Evolutionary conservation across 2,113 vertebrate genomes (phyloP), one percentile per base, ranked within the genome.

Genomic region (Gymnocephalus cernua): DNA sequence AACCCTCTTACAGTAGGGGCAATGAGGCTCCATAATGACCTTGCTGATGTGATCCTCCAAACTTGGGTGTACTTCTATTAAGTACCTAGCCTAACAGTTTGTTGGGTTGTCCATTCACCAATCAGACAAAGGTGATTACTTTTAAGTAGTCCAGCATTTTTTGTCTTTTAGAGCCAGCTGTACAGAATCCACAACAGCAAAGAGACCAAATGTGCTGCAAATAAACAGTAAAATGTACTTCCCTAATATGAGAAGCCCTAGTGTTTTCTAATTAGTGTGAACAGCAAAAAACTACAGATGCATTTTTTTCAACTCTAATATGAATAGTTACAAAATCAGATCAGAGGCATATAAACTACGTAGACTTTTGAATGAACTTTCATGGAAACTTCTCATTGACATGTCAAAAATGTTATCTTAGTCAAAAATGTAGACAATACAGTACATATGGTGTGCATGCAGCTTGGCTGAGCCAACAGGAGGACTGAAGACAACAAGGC

Each of bases 101-200:
- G 27, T 35, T 12, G 56, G 56, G 57, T n/a, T 19, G 61, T 75
- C 61, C 56, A 61, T 79, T 68, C 63, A 57, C 48, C 18, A 82
- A 66, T 35, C 13, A 80, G 79, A 66, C 76, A 72, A 75, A 50
- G 23, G 15, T 83, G 53, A 77, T 82, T 80, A 59, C n/a, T 54
- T 80, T 83, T 65, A 83, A 86, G 65, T 70, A 51, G 23, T 45
- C 35, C 0, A 15, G 58, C 35, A 21, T 71, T 71, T 62, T 76
- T 56, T 32, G 18, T 74, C 48, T 25, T 56, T 61, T 7, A 41
- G 14, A 48, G 29, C 44, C 71, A 77, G 32, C 62, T 58, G 44
- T n/a, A 57, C 21, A 29, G 35, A 59, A 38, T 27, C 14, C 5
- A 38, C 25, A 73, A 14, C 3, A 15, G 25, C 41, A 56, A 73